Base-by-base conservation (phyloP, 2,888 invertebrate species). In the Blastobasis adustella region DNA sequence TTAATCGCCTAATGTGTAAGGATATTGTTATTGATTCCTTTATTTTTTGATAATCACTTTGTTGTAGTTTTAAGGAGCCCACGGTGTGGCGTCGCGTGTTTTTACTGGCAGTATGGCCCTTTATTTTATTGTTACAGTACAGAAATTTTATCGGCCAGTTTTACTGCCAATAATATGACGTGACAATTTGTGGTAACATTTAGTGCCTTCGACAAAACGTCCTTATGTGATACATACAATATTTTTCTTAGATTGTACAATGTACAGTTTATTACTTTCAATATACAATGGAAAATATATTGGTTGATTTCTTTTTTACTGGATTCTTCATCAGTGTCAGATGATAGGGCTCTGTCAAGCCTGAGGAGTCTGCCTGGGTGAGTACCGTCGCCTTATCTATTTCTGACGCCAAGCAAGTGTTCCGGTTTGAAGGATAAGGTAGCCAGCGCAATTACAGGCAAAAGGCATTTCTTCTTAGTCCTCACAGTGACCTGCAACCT, bases 191-290 rank as follows among this genome's bases (percentile, higher is more conserved):
- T 23, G 23, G 55, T 53, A 61, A 59, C 62, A 65, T 59, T 61
- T 66, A 82, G 85, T 86, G 87, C 85, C 87, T 87, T 85, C 72
- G 75, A 79, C 71, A 69, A 75, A 71, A 79, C 84, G 85, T 86
- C 86, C 85, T 80, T 76, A 81, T 87, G 87, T 87, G 87, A 87
- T 87, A 87, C 71, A 87, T 87, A 87, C 71, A 75, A 79, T 80
- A 77, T 80, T 77, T 74, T 82, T 81, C 82, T 64, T 85, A 82
- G 73, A 80, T 23, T 23, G 42, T 42, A 8, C n/a, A 42, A 73
- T 86, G 85, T 86, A 86, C 79, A 86, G 83, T 80, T 76, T 71
- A 84, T 82, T 80, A 79, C 83, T 82, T 84, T 79, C 78, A 86
- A 82, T 85, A 86, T 79, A 81, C 79, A 84, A 81, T 66, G 64